phyloP scores from a whole-genome alignment of 2,113 vertebrate genomes.

The Physeter macrocephalus region DNA sequence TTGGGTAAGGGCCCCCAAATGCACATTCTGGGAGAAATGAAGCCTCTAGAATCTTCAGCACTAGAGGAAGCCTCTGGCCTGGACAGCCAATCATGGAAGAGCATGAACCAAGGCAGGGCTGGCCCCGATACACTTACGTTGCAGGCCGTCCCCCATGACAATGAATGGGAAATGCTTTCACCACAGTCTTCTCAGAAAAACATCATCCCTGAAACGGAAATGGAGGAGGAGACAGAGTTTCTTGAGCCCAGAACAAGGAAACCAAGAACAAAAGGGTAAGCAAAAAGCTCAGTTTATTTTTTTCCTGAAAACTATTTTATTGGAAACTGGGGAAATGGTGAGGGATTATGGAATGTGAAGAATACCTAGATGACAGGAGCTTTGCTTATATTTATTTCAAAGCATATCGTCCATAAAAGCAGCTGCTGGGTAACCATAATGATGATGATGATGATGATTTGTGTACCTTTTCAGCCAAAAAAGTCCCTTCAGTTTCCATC shows the following conservation, averaged over 20 bases:
- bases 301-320: slow-evolving; percentile 1
- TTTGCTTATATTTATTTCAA: neutral
- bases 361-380: neutral
- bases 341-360: neutral
- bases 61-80: slow-evolving; percentile 48
- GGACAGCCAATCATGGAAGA: neutral
- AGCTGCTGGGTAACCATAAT: neutral
- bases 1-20: neutral
- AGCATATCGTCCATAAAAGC: neutral
- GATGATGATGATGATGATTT: neutral
- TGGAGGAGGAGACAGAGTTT: slow-evolving; percentile 66
- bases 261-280: slow-evolving; percentile 76
- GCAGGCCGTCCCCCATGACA: slow-evolving; percentile 32
- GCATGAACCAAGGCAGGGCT: rapidly evolving
- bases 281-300: neutral
- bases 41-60: slow-evolving; percentile 59
- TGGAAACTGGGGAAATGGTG: neutral
- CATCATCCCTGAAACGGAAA: slow-evolving; percentile 39
- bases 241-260: slow-evolving; percentile 50
- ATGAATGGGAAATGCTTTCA: slow-evolving; percentile 63
- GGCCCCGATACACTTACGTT: neutral
- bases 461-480: neutral
- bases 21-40: slow-evolving; percentile 32
- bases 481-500: neutral
- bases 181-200: slow-evolving; percentile 42